Conservation (phyloP, 2,113 vertebrate species). For the Poeciliopsis prolifica region DNA sequence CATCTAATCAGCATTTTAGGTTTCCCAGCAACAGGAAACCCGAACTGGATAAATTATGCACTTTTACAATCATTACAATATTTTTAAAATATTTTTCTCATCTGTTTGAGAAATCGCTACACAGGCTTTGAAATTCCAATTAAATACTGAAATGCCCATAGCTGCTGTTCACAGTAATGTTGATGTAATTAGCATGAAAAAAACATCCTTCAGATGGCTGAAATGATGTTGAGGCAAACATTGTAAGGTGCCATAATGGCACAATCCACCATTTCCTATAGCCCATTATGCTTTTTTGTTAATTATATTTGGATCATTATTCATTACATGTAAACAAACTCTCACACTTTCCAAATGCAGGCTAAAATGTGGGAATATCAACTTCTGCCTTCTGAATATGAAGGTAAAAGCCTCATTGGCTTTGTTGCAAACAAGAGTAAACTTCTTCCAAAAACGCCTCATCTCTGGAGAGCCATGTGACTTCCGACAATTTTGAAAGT, state of each 20-base stretch:
- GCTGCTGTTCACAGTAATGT: neutral
- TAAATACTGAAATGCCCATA: neutral
- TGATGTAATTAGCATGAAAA: neutral
- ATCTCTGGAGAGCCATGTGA: no score
- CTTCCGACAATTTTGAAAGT: no score
- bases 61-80: neutral
- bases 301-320: neutral
- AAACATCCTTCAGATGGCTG: neutral
- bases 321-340: neutral
- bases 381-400: no score
- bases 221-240: neutral
- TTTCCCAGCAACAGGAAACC: constrained; percentile 9
- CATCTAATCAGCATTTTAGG: constrained; percentile 27
- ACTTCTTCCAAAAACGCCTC: no score
- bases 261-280: neutral
- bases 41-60: neutral
- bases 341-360: no score
- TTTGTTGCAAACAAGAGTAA: no score
- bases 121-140: neutral
- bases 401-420: no score
- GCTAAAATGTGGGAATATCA: no score
- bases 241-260: neutral
- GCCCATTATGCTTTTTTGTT: neutral
- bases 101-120: neutral
- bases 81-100: neutral